Evolutionary conservation across 2,888 invertebrate genomes (phyloP).

Genomic region (Drosophila fungiperda): DNA sequence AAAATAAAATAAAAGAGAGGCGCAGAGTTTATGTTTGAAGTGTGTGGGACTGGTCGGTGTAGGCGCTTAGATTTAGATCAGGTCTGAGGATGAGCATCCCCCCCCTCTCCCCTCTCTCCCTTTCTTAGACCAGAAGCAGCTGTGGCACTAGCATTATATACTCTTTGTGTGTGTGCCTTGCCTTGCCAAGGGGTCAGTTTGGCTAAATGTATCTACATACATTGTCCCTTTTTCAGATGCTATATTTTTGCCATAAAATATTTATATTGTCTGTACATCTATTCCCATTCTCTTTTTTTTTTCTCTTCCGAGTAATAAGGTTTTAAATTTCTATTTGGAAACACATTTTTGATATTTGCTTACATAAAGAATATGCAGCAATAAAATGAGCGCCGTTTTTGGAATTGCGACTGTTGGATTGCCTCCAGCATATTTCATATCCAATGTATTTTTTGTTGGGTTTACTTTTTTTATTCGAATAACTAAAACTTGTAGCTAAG

Average conservation of each 20-base stretch:
- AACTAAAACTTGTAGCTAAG: constrained; percentile 1
- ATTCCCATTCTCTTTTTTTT: constrained; percentile 28
- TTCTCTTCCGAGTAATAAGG: constrained; percentile 64
- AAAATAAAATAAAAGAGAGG: constrained; percentile 27
- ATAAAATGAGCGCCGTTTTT: constrained; percentile 51
- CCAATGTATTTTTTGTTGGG: neutral
- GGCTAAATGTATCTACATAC: constrained; percentile 66
- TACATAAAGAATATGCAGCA: constrained; percentile 66
- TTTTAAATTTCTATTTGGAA: constrained; percentile 79
- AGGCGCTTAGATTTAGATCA: constrained; percentile 67
- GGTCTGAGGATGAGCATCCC: constrained; percentile 29
- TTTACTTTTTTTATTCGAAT: neutral
- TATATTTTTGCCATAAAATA: constrained; percentile 80
- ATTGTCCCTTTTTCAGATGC: constrained; percentile 75
- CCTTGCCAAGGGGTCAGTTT: constrained; percentile 57
- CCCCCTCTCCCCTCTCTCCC: neutral
- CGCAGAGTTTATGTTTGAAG: constrained; percentile 47
- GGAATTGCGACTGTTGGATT: constrained; percentile 22
- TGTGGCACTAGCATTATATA: constrained; percentile 6
- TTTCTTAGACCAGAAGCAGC: constrained; percentile 6
- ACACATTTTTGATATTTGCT: constrained; percentile 73
- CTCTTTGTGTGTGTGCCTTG: neutral
- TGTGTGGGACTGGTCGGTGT: constrained; percentile 26
- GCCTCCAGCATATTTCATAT: constrained; percentile 5
- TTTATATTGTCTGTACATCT: constrained; percentile 57